phyloP scores from a whole-genome alignment of 2,888 invertebrate species.

The Drosophila ezoana region DNA sequence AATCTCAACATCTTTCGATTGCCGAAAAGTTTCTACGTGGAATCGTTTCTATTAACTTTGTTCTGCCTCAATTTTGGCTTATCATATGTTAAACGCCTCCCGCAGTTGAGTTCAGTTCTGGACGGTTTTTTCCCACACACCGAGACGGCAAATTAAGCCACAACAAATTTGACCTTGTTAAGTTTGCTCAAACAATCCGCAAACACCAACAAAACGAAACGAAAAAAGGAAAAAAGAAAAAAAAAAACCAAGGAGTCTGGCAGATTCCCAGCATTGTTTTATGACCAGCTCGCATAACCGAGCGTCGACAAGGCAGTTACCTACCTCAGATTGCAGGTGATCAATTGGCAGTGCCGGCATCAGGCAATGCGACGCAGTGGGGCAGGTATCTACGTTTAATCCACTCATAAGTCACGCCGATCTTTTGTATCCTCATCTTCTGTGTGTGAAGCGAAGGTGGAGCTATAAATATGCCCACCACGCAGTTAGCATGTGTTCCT shows the following conservation, averaged over 20 bases:
- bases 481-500: neutral
- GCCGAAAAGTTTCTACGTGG: neutral
- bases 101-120: conserved; percentile 7
- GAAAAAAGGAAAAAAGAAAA: conserved; percentile 6
- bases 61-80: conserved; percentile 10
- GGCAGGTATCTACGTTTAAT: conserved; percentile 56
- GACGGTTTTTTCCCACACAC: conserved; percentile 67
- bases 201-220: conserved; percentile 28
- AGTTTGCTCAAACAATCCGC: conserved; percentile 43
- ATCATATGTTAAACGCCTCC: conserved; percentile 53
- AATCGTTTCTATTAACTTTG: conserved; percentile 33
- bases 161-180: conserved; percentile 77
- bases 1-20: neutral
- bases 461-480: conserved; percentile 4
- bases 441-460: conserved; percentile 24
- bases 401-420: conserved; percentile 73
- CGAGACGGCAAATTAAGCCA: conserved; percentile 56
- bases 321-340: conserved; percentile 46
- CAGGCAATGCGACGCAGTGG: conserved; percentile 10
- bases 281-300: conserved; percentile 39
- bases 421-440: conserved; percentile 32
- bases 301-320: conserved; percentile 60
- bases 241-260: conserved; percentile 32
- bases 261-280: conserved; percentile 59
- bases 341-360: conserved; percentile 43